Evolutionary conservation across 2,797 vertebrate genomes (phyloP).

Genomic region (Rhinichthys osculus): DNA sequence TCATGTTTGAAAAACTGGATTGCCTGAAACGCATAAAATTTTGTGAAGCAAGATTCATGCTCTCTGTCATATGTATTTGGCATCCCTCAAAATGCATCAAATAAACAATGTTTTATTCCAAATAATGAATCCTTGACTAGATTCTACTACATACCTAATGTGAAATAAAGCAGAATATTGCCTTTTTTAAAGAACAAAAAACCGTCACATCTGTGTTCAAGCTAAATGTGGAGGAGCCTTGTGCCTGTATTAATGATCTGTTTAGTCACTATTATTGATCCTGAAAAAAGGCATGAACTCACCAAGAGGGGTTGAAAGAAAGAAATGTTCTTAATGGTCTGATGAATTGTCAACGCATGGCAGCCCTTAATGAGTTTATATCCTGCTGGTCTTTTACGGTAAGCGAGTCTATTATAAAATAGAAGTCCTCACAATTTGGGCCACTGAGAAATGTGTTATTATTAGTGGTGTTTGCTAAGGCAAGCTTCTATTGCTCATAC

Average conservation of each 20-base stretch:
- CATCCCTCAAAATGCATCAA: not conserved
- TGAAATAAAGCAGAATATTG: not conserved
- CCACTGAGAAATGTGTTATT: not conserved
- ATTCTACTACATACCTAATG: not conserved
- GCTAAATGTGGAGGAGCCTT: slow-evolving; percentile 36
- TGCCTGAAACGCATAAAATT: slow-evolving; percentile 14
- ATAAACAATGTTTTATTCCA: not conserved
- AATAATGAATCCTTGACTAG: not conserved
- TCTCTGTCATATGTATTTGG: not conserved
- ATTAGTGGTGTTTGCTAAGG: not conserved
- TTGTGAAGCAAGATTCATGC: not conserved
- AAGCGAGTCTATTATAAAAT: not conserved
- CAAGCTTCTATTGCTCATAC: not conserved
- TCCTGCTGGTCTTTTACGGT: slow-evolving; percentile 14
- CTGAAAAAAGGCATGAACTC: slow-evolving; percentile 55
- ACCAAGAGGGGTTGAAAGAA: slow-evolving; percentile 30
- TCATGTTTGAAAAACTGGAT: slow-evolving; percentile 15
- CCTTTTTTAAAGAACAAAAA: not conserved
- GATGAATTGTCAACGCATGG: slow-evolving; percentile 38
- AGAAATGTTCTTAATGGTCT: slow-evolving; percentile 47
- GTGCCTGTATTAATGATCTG: slow-evolving; percentile 49
- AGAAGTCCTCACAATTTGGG: not conserved
- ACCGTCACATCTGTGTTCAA: slow-evolving; percentile 36
- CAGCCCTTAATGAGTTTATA: slow-evolving; percentile 22
- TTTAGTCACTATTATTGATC: slow-evolving; percentile 59